Percentiles rank a stretch among this genome's conserved stretches.
These are phyloP conservation scores for Asobara japonica DNA, from an alignment of 1,140 invertebrate genomes.

Conservation along the genomic window DNA sequence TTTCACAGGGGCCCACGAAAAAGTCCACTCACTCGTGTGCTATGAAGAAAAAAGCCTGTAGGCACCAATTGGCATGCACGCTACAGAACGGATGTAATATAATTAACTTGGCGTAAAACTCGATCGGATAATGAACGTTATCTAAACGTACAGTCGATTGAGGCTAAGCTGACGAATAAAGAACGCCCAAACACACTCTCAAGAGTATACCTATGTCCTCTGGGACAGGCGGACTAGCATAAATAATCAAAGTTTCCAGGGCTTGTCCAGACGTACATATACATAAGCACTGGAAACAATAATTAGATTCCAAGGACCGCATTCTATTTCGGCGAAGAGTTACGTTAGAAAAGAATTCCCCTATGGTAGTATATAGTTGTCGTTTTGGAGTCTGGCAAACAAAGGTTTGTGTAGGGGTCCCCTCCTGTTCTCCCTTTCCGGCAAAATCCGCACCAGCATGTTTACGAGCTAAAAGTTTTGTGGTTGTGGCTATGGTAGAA, in stretches of 20 bases:
- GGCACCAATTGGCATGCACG: constrained; percentile 30
- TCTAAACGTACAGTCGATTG: constrained; percentile 4
- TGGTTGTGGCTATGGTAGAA: constrained; percentile 14
- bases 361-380: constrained; percentile 6
- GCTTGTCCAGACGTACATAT: not conserved
- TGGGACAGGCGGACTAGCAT: constrained; percentile 23
- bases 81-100: constrained; percentile 23
- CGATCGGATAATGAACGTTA: constrained; percentile 30
- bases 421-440: not conserved
- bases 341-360: constrained; percentile 27
- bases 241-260: constrained; percentile 34
- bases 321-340: constrained; percentile 23
- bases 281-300: not conserved
- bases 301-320: constrained; percentile 39
- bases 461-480: constrained; percentile 40
- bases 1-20: not conserved
- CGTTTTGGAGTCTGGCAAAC: constrained; percentile 25
- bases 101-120: constrained; percentile 33
- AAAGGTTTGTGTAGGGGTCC: constrained; percentile 24
- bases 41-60: not conserved
- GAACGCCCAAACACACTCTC: not conserved
- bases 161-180: not conserved
- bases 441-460: constrained; percentile 36
- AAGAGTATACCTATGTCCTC: not conserved
- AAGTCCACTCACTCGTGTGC: not conserved